phyloP scores from a whole-genome alignment of 1,140 invertebrate species.

The Lordiphosa collinella region DNA sequence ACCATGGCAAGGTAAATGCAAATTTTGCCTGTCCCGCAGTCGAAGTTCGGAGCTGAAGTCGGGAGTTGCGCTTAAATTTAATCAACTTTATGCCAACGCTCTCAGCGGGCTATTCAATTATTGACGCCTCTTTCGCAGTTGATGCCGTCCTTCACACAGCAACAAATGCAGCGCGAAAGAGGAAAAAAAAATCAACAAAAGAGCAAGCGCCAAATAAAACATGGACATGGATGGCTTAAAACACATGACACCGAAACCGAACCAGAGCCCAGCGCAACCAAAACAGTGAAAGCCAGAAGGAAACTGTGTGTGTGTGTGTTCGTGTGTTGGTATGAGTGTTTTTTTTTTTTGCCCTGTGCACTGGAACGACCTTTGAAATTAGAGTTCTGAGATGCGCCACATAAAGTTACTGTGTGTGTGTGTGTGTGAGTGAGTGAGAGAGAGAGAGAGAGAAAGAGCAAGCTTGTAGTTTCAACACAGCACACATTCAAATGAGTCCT shows the following conservation, averaged over 20 bases:
- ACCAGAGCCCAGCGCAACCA: slow-evolving; percentile 4
- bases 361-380: slow-evolving; percentile 70
- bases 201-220: slow-evolving; percentile 63
- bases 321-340: neutral
- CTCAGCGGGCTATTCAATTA: slow-evolving; percentile 60
- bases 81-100: slow-evolving; percentile 49
- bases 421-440: too few species aligned
- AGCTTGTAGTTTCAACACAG: slow-evolving; percentile 37
- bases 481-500: slow-evolving; percentile 75
- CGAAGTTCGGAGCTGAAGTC: neutral
- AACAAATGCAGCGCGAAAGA: slow-evolving; percentile 44
- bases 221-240: slow-evolving; percentile 73
- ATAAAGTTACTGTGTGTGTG: slow-evolving; percentile 48
- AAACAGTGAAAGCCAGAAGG: slow-evolving; percentile 15
- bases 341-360: slow-evolving; percentile 20
- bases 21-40: slow-evolving; percentile 8
- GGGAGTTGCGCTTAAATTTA: slow-evolving; percentile 52
- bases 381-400: slow-evolving; percentile 70
- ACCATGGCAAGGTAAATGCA: slow-evolving; percentile 45
- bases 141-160: slow-evolving; percentile 50
- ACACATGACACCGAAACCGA: slow-evolving; percentile 61
- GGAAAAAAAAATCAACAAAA: slow-evolving; percentile 34
- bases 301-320: neutral
- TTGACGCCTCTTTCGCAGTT: slow-evolving; percentile 56
- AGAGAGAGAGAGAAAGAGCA: slow-evolving; percentile 8